Evolutionary conservation across 2,888 invertebrate species (phyloP), one percentile per base, ranked within the genome.

Genomic region (Latrodectus elegans): DNA sequence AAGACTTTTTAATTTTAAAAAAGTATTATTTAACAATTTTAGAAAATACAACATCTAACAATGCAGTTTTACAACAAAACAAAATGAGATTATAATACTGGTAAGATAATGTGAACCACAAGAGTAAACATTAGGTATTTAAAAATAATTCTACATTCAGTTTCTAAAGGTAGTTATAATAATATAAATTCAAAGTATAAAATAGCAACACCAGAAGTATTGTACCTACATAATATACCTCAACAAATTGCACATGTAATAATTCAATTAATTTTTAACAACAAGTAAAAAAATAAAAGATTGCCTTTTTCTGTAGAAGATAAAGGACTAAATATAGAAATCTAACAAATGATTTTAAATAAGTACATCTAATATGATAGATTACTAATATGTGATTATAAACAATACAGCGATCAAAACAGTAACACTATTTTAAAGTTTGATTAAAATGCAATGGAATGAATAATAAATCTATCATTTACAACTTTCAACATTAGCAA

Each of bases 1-100:
- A 38, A 38, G 38, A 38, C 6, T 38, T 38, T 38, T 38, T 38
- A 38, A 38, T 26, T 60, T 75, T 75, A 75, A 82, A 82, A 67
- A 68, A 82, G 67, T 75, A 55, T 67, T 82, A 15, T 73, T 73
- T 73, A 83, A 83, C 76, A 76, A 71, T 17, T 76, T 76, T 76
- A 55, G 71, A 83, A 83, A 83, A 83, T 83, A 83, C 75, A 76
- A 76, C 68, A 83, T 71, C 76, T 68, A 76, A 51, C 60, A 83
- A 70, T 73, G 14, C 74, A 72, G 53, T 38, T 83, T 83, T 83
- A 81, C 81, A 81, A 12, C 38, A 51, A 81, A 73, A 73, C 55
- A 51, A 76, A 51, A 76, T 52, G 60, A 70, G 52, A 70, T 55
- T 71, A 83, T 83, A 83, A 83, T 83, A 83, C 83, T 83, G 83